These are phyloP conservation scores for Melanaphis sacchari DNA, from an alignment of 1,140 invertebrate species.

Conservation along the genomic window DNA sequence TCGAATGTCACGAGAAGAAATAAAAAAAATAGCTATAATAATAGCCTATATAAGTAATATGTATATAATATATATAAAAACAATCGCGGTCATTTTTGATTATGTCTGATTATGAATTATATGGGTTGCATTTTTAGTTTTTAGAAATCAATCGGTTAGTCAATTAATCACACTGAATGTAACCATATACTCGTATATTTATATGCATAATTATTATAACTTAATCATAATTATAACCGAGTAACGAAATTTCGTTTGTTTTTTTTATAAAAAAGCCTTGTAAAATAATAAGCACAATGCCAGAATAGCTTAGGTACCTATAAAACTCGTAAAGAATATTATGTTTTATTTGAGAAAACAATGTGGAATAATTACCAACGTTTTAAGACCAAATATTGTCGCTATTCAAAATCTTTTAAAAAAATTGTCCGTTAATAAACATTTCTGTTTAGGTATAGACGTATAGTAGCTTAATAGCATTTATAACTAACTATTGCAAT, in stretches of 20 bases:
- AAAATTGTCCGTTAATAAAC: too few relatives aligned
- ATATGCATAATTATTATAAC: background rate
- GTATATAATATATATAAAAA: background rate
- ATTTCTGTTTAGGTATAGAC: too few relatives aligned
- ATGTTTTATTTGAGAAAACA: too few relatives aligned
- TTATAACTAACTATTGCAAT: too few relatives aligned
- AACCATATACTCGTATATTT: background rate
- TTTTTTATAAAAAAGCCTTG: background rate
- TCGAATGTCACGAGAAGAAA: background rate
- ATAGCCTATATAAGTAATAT: background rate
- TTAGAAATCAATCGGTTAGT: background rate
- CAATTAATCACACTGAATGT: background rate
- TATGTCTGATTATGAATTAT: background rate
- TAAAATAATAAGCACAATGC: background rate
- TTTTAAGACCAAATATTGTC: too few relatives aligned
- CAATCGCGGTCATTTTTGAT: background rate
- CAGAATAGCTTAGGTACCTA: background rate
- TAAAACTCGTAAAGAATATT: too few relatives aligned
- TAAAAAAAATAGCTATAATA: background rate
- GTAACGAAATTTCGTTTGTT: background rate
- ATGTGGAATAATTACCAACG: too few relatives aligned
- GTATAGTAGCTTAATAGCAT: too few relatives aligned
- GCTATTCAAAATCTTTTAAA: too few relatives aligned
- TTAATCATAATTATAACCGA: background rate
- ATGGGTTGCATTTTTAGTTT: background rate